phyloP scores from a whole-genome alignment of 2,113 vertebrate genomes.

The Psittacus erithacus region DNA sequence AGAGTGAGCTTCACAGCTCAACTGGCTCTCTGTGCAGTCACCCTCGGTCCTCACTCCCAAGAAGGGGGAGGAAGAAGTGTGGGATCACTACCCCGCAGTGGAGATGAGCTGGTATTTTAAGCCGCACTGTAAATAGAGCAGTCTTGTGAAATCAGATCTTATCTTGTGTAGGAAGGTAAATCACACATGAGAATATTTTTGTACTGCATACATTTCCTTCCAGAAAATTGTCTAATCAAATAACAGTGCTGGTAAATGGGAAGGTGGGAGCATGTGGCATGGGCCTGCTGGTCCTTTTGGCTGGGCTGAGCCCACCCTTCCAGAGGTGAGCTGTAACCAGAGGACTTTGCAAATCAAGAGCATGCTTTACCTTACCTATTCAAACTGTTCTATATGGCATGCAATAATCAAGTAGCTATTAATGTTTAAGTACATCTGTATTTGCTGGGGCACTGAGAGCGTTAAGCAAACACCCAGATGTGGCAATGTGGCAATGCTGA shows the following conservation, averaged over 20 bases:
- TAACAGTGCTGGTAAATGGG: neutral
- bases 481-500: neutral
- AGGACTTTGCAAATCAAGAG: neutral
- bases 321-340: neutral
- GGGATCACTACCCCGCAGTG: neutral
- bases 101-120: neutral
- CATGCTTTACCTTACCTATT: neutral
- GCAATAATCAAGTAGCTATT: neutral
- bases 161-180: neutral
- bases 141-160: neutral
- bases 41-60: neutral
- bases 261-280: neutral
- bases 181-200: neutral
- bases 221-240: neutral
- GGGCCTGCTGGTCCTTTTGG: neutral
- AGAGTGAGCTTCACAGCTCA: neutral
- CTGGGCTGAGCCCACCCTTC: neutral
- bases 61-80: neutral
- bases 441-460: neutral
- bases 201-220: neutral
- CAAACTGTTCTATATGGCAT: neutral
- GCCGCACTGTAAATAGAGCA: neutral
- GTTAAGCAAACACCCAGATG: neutral
- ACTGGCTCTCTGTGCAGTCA: neutral
- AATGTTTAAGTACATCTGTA: neutral